A percentile compares a stretch with the other conserved stretches of the same genome.
These are phyloP conservation scores for Teleiodes luculella DNA, from an alignment of 2,888 invertebrate species.

Conservation along the genomic window DNA sequence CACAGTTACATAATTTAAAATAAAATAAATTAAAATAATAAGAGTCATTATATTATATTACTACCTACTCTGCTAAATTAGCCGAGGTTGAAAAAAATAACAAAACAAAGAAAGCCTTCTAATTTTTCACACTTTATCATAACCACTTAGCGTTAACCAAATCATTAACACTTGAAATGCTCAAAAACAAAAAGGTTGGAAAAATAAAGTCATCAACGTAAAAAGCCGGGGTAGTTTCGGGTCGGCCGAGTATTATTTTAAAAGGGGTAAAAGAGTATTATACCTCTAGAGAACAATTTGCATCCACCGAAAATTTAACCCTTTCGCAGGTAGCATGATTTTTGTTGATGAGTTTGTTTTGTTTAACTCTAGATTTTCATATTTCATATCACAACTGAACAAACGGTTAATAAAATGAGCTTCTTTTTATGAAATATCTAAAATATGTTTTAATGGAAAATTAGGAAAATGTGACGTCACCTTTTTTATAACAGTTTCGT, in stretches of 20 bases:
- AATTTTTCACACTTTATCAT: not conserved
- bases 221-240: not conserved
- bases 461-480: too few species aligned
- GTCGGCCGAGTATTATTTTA: conserved; percentile 27
- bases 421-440: too few species aligned
- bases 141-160: not conserved
- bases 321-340: conserved; percentile 10
- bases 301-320: conserved; percentile 23
- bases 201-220: not conserved
- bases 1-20: too few species aligned
- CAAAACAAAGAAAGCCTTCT: not conserved
- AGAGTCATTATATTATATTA: too few species aligned
- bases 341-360: conserved; percentile 7
- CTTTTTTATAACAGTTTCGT: too few species aligned
- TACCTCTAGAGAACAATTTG: conserved; percentile 28
- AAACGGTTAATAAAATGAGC: too few species aligned
- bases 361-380: not conserved
- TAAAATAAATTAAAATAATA: too few species aligned
- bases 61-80: too few species aligned
- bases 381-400: too few species aligned
- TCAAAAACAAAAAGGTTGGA: not conserved
- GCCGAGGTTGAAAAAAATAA: not conserved
- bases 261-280: conserved; percentile 25
- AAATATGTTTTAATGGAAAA: too few species aligned
- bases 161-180: not conserved